phyloP scores from a whole-genome alignment of 2,113 vertebrate species.

The Stomatorhinus ivindoensis region DNA sequence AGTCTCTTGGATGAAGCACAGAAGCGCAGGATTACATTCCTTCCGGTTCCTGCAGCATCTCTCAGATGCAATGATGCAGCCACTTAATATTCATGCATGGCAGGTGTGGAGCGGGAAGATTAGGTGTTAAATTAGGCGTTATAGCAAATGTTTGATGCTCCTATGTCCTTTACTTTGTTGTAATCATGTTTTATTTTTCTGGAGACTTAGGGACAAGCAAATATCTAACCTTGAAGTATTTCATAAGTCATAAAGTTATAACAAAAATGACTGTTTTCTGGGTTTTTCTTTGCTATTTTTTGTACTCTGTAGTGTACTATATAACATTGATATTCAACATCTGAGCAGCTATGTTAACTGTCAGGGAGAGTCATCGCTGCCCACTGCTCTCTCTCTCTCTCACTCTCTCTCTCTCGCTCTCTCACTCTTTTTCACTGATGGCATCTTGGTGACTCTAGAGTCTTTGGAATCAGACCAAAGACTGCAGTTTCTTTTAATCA shows the following conservation, averaged over 20 bases:
- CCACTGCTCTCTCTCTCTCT: background rate
- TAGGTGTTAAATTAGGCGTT: background rate
- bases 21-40: background rate
- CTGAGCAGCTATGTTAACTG: background rate
- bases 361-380: background rate
- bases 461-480: slow-evolving; percentile 10
- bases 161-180: background rate
- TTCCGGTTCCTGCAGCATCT: background rate
- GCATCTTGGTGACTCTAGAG: slow-evolving; percentile 2
- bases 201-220: background rate
- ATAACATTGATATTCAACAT: background rate
- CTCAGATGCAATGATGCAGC: background rate
- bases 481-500: slow-evolving; percentile 33
- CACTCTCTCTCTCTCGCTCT: background rate
- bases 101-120: background rate
- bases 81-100: background rate
- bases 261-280: background rate
- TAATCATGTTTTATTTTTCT: background rate
- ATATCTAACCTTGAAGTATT: background rate
- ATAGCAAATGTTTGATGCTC: background rate
- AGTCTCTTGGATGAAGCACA: background rate
- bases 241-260: background rate
- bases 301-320: background rate
- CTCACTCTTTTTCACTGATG: background rate
- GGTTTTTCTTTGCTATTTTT: background rate